These are phyloP conservation scores for Pollenia griseotomentosa DNA, from an alignment of 2,888 invertebrate species.

Conservation along the genomic window DNA sequence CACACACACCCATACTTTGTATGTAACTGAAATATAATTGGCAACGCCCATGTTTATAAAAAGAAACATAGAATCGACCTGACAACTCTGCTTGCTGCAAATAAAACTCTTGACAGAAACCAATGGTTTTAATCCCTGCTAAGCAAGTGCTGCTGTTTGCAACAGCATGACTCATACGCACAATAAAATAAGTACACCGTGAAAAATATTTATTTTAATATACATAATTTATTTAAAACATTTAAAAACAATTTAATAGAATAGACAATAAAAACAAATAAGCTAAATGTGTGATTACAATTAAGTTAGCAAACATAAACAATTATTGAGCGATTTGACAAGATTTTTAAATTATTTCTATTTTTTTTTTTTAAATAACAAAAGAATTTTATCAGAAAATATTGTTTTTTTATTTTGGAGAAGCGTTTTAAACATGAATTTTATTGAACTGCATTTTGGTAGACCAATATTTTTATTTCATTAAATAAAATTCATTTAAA, in stretches of 20 bases:
- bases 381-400: constrained; percentile 40
- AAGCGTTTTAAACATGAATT: background rate
- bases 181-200: background rate
- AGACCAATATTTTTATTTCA: constrained; percentile 54
- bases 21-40: too few relatives aligned
- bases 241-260: constrained; percentile 65
- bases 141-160: rapidly evolving
- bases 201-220: background rate
- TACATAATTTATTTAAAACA: constrained; percentile 64
- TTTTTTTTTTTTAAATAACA: background rate
- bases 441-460: constrained; percentile 51
- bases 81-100: background rate
- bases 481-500: constrained; percentile 46
- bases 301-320: constrained; percentile 53
- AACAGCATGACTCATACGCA: constrained; percentile 16
- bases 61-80: too few relatives aligned
- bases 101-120: background rate
- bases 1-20: too few relatives aligned
- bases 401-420: background rate
- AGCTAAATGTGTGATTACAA: constrained; percentile 46
- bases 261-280: constrained; percentile 69
- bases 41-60: too few relatives aligned
- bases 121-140: background rate
- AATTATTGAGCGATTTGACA: constrained; percentile 54
- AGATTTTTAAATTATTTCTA: constrained; percentile 28